These are phyloP conservation scores for Trematocara marginatum DNA, from an alignment of 2,113 vertebrate species.

Conservation along the genomic window DNA sequence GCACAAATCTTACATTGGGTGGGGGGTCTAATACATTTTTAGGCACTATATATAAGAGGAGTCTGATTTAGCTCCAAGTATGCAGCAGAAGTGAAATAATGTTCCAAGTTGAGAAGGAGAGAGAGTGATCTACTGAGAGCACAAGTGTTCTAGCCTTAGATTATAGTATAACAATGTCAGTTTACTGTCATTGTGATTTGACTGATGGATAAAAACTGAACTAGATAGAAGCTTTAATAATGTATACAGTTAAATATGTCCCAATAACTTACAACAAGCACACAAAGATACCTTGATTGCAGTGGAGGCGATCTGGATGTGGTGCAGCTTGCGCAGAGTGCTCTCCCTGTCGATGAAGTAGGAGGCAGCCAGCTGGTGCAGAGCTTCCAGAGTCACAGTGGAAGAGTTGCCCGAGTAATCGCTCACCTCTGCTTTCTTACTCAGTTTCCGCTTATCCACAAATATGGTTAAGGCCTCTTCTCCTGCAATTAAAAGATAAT, in stretches of 20 bases:
- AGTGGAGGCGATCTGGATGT: slow-evolving; percentile 79
- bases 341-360: slow-evolving; percentile 81
- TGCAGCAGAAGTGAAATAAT: not conserved
- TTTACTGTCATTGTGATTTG: not conserved
- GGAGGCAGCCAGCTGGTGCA: slow-evolving; percentile 81
- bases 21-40: not conserved
- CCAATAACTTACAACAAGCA: not conserved
- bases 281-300: slow-evolving; percentile 75
- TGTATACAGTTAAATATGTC: slow-evolving; percentile 3
- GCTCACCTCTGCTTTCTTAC: slow-evolving; percentile 63
- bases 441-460: slow-evolving; percentile 80
- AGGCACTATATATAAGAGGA: not conserved
- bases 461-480: slow-evolving; percentile 82
- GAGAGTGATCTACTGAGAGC: not conserved
- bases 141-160: not conserved
- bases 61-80: not conserved
- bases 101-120: not conserved
- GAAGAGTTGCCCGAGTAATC: slow-evolving; percentile 79
- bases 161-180: not conserved
- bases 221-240: not conserved
- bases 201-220: not conserved
- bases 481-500: slow-evolving; percentile 42
- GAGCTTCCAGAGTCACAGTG: slow-evolving; percentile 75
- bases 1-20: not conserved
- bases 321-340: slow-evolving; percentile 78